Conservation (phyloP, 2,797 vertebrate genomes). For the Limosa lapponica region DNA sequence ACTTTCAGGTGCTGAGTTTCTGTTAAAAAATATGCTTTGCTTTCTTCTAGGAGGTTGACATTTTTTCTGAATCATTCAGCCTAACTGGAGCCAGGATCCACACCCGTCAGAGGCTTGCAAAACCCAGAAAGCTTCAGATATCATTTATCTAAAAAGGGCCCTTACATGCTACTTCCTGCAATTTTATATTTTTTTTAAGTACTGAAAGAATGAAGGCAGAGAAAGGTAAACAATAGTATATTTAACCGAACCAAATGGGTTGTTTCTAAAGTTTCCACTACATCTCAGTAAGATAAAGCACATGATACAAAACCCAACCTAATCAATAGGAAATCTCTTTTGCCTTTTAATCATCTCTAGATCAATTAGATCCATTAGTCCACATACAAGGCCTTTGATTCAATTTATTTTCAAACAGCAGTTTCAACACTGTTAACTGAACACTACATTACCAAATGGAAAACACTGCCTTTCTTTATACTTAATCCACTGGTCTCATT, state of each 20-base stretch:
- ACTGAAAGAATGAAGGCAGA: background rate
- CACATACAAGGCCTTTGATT: background rate
- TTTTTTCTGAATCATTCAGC: background rate
- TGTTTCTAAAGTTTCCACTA: background rate
- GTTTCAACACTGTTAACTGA: background rate
- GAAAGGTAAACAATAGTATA: background rate
- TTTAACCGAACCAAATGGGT: background rate
- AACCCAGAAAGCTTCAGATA: slow-evolving; percentile 14
- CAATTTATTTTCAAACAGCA: slow-evolving; percentile 17
- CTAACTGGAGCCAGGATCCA: slow-evolving; percentile 29
- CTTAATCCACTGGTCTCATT: slow-evolving; percentile 35
- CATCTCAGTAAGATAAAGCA: background rate
- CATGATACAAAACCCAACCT: background rate
- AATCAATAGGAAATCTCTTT: background rate
- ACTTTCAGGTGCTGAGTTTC: background rate
- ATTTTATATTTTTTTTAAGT: background rate
- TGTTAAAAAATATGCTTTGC: background rate
- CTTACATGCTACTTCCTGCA: background rate
- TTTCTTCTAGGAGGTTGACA: background rate
- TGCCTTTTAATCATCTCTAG: background rate
- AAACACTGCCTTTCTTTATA: slow-evolving; percentile 12
- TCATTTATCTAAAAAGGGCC: background rate
- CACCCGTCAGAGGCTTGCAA: background rate
- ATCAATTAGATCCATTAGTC: background rate
- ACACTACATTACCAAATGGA: background rate